Evolutionary conservation across 2,888 invertebrate genomes (phyloP), one percentile per base, ranked within the genome.

Genomic region (Latrodectus hesperus): DNA sequence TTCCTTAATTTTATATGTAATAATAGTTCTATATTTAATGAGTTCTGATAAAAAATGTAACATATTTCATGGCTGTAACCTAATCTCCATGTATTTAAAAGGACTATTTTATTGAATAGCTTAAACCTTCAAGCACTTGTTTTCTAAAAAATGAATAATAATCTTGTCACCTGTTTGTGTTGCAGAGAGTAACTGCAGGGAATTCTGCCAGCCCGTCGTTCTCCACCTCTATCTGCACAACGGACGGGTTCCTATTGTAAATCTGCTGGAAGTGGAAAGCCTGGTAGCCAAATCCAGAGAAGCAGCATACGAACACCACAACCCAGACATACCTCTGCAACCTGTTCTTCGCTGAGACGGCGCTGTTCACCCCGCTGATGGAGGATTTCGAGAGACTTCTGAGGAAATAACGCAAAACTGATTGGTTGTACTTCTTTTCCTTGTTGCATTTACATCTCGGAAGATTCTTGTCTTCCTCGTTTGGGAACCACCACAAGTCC

Each of bases 121-220:
- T 22, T 0, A 22, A 22, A 22, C 22, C 22, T 22, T 22, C 22
- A 22, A 1, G 22, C 22, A 22, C 22, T 22, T 22, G 22, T 22
- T 22, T 22, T 22, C 22, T 22, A 22, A 1, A 22, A 22, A 22
- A 22, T 22, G 22, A 22, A 22, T 22, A 22, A 22, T 22, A 22
- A 22, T 22, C 22, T 49, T 12, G 70, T 64, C 11, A 88, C 87
- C 87, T 88, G 49, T 88, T 88, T 1, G 73, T 78, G 55, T 82
- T 88, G 17, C 87, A 88, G 1, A 88, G 49, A 8, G 82, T 88
- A 8, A 88, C 74, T 2, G 87, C 77, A 11, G 87, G 87, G 60
- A 88, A 88, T 10, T 88, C 87, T 9, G 76, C 75, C 49, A 83
- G 11, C 3, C 87, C 87, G 11, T 88, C 87, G n/a, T 82, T 88